These are phyloP conservation scores for Chloropsis cyanopogon DNA, from an alignment of 2,113 vertebrate species.

Conservation along the genomic window DNA sequence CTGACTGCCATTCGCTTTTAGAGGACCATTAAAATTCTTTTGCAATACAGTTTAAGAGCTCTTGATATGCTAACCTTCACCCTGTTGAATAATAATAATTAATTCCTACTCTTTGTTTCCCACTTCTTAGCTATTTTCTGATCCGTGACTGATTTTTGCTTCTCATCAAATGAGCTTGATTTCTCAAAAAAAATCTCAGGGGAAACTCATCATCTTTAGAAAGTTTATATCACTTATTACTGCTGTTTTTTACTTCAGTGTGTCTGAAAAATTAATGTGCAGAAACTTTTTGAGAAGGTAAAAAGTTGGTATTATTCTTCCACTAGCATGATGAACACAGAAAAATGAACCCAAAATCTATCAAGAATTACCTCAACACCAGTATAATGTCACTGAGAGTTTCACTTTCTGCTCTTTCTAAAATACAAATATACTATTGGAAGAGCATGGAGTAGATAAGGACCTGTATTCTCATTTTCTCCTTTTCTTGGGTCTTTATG, in stretches of 20 bases:
- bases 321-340: neutral
- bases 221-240: neutral
- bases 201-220: neutral
- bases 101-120: slow-evolving; percentile 7
- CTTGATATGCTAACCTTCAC: neutral
- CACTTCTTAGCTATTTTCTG: neutral
- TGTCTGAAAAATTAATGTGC: neutral
- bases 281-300: neutral
- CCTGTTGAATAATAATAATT: neutral
- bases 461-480: neutral
- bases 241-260: neutral
- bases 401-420: neutral
- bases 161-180: neutral
- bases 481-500: neutral
- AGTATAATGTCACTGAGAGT: neutral
- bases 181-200: neutral
- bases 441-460: neutral
- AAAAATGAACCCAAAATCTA: neutral
- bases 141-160: neutral
- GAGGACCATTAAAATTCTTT: neutral
- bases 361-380: neutral
- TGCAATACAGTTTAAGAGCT: neutral
- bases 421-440: neutral
- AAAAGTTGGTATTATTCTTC: neutral
- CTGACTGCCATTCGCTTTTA: neutral